Conservation (phyloP, 2,797 vertebrate genomes). For the Cephalopachus bancanus region DNA sequence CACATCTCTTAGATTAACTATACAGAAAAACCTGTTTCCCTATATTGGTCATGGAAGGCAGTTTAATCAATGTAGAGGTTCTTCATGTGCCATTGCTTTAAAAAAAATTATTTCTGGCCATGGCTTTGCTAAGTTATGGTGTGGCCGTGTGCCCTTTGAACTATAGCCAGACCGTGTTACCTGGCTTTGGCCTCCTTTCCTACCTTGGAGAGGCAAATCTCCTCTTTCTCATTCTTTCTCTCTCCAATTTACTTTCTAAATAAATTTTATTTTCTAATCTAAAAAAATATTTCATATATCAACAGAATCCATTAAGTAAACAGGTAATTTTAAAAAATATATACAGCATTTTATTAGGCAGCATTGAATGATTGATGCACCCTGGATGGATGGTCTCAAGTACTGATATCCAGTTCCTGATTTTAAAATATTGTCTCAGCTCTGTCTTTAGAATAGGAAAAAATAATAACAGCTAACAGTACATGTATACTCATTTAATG, state of each 20-base stretch:
- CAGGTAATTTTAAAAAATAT: neutral
- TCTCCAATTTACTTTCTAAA: too few species aligned
- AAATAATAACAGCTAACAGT: slow-evolving; percentile 14
- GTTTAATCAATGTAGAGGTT: neutral
- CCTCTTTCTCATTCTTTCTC: too few species aligned
- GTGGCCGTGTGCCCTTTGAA: too few species aligned
- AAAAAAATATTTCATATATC: neutral
- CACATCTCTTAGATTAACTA: neutral
- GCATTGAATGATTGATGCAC: neutral
- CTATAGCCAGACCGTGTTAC: too few species aligned
- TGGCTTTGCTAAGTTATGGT: too few species aligned
- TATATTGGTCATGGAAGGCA: neutral
- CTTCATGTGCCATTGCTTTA: neutral
- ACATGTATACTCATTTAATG: neutral
- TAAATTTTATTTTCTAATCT: neutral
- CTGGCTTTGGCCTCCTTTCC: too few species aligned
- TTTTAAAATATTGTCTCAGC: neutral
- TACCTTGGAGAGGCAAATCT: too few species aligned
- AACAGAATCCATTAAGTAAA: slow-evolving; percentile 5
- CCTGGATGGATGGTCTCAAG: neutral
- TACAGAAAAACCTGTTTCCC: neutral
- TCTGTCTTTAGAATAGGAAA: slow-evolving; percentile 22
- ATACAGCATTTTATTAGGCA: neutral
- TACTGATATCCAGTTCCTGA: neutral
- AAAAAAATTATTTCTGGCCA: neutral